Conservation (phyloP, 2,888 invertebrate species). For the Idaea aversata region DNA sequence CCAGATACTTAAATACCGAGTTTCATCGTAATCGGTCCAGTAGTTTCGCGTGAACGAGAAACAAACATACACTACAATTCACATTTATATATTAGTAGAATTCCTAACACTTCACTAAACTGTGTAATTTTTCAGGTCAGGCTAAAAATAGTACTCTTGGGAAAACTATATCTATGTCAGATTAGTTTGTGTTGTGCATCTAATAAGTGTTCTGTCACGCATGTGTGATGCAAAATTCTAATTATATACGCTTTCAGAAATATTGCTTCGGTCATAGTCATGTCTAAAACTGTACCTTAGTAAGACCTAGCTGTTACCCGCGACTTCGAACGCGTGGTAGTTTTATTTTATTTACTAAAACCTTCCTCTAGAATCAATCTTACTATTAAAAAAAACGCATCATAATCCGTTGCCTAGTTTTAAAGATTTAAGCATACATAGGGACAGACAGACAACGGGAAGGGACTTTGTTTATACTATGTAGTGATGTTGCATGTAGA, state of each 20-base stretch:
- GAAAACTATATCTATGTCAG: background rate
- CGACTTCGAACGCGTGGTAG: no score
- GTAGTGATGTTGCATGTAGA: no score
- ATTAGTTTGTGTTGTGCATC: background rate
- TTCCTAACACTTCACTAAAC: background rate
- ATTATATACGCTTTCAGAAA: background rate
- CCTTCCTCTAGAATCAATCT: no score
- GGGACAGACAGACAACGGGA: no score
- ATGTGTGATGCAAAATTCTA: slow-evolving; percentile 3
- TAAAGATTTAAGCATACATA: no score
- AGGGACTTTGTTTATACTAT: no score
- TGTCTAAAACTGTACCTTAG: background rate
- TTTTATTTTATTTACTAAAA: no score
- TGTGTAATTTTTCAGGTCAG: background rate
- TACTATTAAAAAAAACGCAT: no score
- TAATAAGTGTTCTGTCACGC: background rate
- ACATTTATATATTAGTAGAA: background rate
- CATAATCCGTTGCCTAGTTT: no score
- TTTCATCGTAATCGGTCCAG: no score
- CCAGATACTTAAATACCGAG: no score
- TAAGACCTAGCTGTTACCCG: no score
- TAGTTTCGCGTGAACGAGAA: background rate
- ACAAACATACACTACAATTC: background rate
- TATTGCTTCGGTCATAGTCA: background rate
- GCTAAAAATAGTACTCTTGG: background rate